Percentiles rank a stretch among this genome's conserved stretches.
Conservation (phyloP, 2,888 invertebrate genomes). For the Willowsia nigromaculata region DNA sequence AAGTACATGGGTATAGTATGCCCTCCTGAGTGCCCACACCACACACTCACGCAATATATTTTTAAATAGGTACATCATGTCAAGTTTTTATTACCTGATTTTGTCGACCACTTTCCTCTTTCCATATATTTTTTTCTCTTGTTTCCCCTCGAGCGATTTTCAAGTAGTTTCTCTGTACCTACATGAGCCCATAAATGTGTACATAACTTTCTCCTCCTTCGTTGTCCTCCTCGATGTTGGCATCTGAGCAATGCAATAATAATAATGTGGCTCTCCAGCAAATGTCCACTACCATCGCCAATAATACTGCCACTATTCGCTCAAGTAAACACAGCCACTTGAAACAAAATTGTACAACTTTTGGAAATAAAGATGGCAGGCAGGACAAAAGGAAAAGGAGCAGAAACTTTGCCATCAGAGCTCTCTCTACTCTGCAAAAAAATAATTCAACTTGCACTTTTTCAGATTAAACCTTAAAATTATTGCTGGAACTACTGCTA, state of each 20-base stretch:
- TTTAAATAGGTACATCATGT: conserved; percentile 14
- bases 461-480: conserved; percentile 39
- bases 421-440: conserved; percentile 1
- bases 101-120: conserved; percentile 20
- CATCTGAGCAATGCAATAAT: conserved; percentile 14
- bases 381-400: not conserved
- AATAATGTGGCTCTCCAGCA: conserved; percentile 41
- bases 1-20: not conserved
- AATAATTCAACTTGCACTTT: conserved; percentile 37
- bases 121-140: not conserved
- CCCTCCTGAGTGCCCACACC: not conserved
- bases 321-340: conserved; percentile 10
- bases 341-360: conserved; percentile 28
- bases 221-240: not conserved
- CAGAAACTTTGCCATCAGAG: not conserved
- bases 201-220: not conserved
- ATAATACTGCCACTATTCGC: conserved; percentile 10
- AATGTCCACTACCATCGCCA: conserved; percentile 16
- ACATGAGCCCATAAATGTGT: conserved; percentile 3
- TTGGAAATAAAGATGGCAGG: not conserved
- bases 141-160: conserved; percentile 49
- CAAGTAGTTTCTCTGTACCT: conserved; percentile 20
- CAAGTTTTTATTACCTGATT: conserved; percentile 39
- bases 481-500: conserved; percentile 2
- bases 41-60: no score